A percentile compares a stretch with the other conserved stretches of the same genome.
Conservation (phyloP, 2,113 vertebrate genomes). For the Chaenocephalus aceratus region DNA sequence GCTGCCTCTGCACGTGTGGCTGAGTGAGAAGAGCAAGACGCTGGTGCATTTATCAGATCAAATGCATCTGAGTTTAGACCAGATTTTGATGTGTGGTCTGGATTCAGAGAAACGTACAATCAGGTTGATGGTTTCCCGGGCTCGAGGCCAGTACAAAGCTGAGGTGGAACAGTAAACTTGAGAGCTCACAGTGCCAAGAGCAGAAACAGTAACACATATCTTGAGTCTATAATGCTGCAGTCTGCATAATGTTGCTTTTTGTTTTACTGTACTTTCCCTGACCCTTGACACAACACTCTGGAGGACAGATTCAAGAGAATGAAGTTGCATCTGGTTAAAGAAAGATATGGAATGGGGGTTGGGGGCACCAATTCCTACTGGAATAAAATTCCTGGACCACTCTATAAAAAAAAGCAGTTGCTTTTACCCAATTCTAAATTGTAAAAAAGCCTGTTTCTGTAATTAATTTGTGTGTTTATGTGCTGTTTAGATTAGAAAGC, state of each 20-base stretch:
- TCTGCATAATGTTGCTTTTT: not conserved
- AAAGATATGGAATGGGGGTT: not conserved
- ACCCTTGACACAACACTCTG: not conserved
- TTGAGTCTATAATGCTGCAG: not conserved
- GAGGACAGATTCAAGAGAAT: not conserved
- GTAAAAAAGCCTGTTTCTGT: not conserved
- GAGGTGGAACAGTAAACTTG: not conserved
- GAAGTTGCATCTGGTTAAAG: not conserved
- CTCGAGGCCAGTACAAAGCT: constrained; percentile 4
- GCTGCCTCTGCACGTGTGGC: not conserved
- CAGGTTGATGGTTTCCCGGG: not conserved
- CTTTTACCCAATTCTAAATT: not conserved
- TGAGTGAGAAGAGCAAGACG: constrained; percentile 1
- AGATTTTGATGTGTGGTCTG: not conserved
- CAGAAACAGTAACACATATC: not conserved
- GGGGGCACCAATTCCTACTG: not conserved
- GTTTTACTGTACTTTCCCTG: not conserved
- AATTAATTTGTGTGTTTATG: constrained; percentile 20
- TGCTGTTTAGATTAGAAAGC: not conserved
- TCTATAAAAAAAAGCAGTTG: too few relatives aligned
- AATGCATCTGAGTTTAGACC: not conserved
- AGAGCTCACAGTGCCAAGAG: not conserved
- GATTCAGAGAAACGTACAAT: not conserved
- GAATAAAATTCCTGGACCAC: not conserved
- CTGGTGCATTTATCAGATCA: not conserved